These are phyloP conservation scores for Cariama cristata DNA, from an alignment of 2,113 vertebrate genomes.

Conservation along the genomic window DNA sequence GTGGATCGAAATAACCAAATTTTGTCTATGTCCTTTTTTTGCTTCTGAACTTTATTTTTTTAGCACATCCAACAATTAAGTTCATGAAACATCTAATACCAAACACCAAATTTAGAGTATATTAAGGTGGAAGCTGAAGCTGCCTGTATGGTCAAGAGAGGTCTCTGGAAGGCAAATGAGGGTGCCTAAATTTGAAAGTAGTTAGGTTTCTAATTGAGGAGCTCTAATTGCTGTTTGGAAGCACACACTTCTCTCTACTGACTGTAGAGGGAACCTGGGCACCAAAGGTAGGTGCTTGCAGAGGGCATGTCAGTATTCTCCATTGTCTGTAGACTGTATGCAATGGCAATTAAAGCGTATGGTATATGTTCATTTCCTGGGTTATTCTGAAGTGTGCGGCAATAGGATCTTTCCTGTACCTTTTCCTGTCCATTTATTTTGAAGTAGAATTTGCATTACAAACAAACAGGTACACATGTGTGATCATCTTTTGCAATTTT, in stretches of 20 bases:
- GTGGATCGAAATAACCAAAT: background rate
- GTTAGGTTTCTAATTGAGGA: background rate
- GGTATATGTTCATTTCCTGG: background rate
- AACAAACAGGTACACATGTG: background rate
- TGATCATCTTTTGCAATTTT: background rate
- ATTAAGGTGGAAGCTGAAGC: background rate
- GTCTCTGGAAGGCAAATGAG: background rate
- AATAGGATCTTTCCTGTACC: background rate
- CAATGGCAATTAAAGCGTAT: background rate
- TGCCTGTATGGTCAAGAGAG: background rate
- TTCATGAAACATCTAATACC: background rate
- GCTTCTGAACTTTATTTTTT: background rate
- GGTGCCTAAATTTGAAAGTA: background rate
- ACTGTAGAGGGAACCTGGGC: conserved; percentile 41
- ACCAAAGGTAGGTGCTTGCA: background rate
- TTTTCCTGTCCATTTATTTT: background rate
- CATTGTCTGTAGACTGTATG: background rate
- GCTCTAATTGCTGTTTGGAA: background rate
- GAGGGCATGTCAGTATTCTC: background rate
- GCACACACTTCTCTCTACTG: background rate
- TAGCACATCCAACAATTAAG: background rate
- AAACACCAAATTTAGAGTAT: background rate
- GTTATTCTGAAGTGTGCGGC: background rate
- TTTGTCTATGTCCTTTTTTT: background rate
- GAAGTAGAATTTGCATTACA: background rate